Conservation (phyloP, 2,113 vertebrate genomes). For the Odontophorus gujanensis region DNA sequence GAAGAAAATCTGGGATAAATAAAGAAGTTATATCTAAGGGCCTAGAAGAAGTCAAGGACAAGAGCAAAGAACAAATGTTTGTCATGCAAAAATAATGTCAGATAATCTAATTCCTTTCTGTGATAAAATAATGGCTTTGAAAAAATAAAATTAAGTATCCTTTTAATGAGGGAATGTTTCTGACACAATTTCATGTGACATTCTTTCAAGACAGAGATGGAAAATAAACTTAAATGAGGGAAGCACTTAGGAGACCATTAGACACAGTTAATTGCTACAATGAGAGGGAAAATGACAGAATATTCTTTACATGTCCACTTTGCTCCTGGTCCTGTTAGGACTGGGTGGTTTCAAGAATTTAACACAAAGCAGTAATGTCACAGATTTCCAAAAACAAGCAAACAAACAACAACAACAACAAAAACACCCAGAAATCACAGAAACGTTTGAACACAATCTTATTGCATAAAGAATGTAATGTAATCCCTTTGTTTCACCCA, state of each 20-base stretch:
- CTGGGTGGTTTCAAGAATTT: background rate
- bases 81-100: background rate
- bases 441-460: background rate
- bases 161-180: background rate
- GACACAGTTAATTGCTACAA: background rate
- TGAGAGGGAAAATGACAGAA: background rate
- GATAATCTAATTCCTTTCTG: background rate
- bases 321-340: background rate
- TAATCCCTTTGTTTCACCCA: background rate
- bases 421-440: too few species aligned
- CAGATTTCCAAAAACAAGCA: background rate
- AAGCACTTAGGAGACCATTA: background rate
- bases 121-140: background rate
- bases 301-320: background rate
- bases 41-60: background rate
- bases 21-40: fast-evolving
- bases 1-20: background rate
- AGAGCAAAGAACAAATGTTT: fast-evolving
- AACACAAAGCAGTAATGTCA: background rate
- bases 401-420: too few species aligned
- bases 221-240: background rate
- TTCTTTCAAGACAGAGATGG: background rate
- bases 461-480: background rate
- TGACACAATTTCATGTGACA: background rate
- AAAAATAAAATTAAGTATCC: background rate